Evolutionary conservation across 2,888 invertebrate genomes (phyloP).

Genomic region (Sialis lutaria): DNA sequence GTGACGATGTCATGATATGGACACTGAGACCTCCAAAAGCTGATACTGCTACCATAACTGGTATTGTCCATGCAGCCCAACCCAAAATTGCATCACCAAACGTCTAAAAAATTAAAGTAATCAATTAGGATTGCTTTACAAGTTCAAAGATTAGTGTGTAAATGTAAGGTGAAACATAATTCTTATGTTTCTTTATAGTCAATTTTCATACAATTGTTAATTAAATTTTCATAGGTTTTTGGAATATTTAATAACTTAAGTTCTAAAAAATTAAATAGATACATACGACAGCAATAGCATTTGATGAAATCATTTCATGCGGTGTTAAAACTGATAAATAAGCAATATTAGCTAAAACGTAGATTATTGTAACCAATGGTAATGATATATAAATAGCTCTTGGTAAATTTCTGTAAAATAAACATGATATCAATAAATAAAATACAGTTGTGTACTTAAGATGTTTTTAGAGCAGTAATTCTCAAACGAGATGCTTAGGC

Average conservation of each 20-base stretch:
- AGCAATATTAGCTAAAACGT: slow-evolving; percentile 74
- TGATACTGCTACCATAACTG: slow-evolving; percentile 80
- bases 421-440: slow-evolving; percentile 4
- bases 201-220: no score
- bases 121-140: no score
- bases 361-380: slow-evolving; percentile 74
- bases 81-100: slow-evolving; percentile 68
- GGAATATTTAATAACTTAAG: no score
- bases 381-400: slow-evolving; percentile 83
- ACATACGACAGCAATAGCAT: slow-evolving; percentile 90
- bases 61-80: slow-evolving; percentile 62
- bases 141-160: no score
- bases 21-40: slow-evolving; percentile 87
- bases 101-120: slow-evolving; percentile 37
- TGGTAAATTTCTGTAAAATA: slow-evolving; percentile 54
- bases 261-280: slow-evolving; percentile 6
- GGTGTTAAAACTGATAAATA: slow-evolving; percentile 77
- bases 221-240: no score
- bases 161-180: no score
- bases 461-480: no score
- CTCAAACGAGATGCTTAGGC: no score
- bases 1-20: slow-evolving; percentile 88
- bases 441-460: neutral
- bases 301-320: slow-evolving; percentile 65
- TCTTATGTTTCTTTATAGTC: no score